These are phyloP conservation scores for Anastrepha obliqua DNA, from an alignment of 1,140 invertebrate species.

Conservation along the genomic window DNA sequence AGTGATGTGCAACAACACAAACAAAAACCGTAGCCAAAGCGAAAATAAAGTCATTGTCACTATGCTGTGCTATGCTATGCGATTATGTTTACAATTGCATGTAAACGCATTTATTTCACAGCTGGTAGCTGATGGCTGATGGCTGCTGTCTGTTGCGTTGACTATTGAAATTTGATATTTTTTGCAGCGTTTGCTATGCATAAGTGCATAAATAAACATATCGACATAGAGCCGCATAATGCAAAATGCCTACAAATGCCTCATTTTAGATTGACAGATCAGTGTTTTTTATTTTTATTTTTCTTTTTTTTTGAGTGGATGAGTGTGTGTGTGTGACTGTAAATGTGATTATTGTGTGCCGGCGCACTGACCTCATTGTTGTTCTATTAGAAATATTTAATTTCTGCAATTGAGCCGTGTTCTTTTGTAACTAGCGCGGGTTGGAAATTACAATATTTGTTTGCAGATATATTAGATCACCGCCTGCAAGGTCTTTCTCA, in stretches of 20 bases:
- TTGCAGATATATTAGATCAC: too few relatives aligned
- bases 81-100: neutral
- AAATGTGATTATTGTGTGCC: too few relatives aligned
- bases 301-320: too few relatives aligned
- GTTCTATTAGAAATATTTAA: neutral
- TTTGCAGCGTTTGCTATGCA: constrained; percentile 31
- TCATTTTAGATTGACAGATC: too few relatives aligned
- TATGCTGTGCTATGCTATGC: neutral
- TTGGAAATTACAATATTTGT: too few relatives aligned
- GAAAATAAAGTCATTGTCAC: constrained; percentile 16
- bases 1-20: neutral
- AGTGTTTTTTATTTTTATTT: too few relatives aligned
- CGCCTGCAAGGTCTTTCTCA: too few relatives aligned
- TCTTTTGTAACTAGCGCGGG: too few relatives aligned
- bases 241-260: neutral
- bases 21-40: neutral
- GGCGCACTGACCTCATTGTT: too few relatives aligned
- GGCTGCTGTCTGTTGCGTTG: neutral
- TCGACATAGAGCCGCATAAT: neutral
- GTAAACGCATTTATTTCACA: neutral
- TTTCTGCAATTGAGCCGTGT: neutral
- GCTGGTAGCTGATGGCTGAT: neutral
- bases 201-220: neutral
- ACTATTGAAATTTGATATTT: constrained; percentile 32
- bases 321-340: too few relatives aligned